These are phyloP conservation scores for Andrena minutula DNA, from an alignment of 2,888 invertebrate genomes.

Conservation along the genomic window DNA sequence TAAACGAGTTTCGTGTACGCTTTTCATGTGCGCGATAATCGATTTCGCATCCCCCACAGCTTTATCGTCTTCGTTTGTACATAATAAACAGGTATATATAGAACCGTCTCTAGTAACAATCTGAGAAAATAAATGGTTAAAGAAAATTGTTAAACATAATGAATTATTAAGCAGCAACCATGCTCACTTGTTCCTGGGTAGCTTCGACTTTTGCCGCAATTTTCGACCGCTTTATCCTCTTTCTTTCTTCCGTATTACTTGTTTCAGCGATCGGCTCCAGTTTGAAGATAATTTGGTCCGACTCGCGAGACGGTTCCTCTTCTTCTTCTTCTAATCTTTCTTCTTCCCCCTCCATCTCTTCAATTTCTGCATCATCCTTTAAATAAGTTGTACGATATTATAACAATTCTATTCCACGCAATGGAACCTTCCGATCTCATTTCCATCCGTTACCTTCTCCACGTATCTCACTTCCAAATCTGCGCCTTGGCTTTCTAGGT, in stretches of 20 bases:
- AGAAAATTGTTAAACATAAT: conserved; percentile 2
- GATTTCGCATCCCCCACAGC: conserved; percentile 86
- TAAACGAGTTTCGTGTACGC: conserved; percentile 87
- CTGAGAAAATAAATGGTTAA: conserved; percentile 55
- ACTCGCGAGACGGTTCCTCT: conserved; percentile 47
- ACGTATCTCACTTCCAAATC: conserved; percentile 36
- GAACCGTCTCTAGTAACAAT: conserved; percentile 83
- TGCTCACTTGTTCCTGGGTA: conserved; percentile 62
- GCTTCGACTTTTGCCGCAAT: conserved; percentile 56
- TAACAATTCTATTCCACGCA: too few species aligned
- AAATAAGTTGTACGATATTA: conserved; percentile 20
- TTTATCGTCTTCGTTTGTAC: conserved; percentile 83
- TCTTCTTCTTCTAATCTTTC: conserved; percentile 53
- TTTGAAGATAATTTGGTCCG: conserved; percentile 51
- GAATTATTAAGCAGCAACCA: background rate
- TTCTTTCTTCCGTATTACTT: conserved; percentile 57
- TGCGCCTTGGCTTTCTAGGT: conserved; percentile 66
- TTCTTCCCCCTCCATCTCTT: conserved; percentile 48
- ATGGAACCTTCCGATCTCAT: too few species aligned
- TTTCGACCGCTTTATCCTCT: conserved; percentile 57
- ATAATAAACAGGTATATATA: conserved; percentile 87
- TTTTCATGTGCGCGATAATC: conserved; percentile 88
- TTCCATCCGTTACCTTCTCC: conserved; percentile 29
- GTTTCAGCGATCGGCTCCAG: conserved; percentile 54
- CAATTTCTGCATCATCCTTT: conserved; percentile 47